Evolutionary conservation across 1,140 invertebrate species (phyloP).

Genomic region (Leptinotarsa texana): DNA sequence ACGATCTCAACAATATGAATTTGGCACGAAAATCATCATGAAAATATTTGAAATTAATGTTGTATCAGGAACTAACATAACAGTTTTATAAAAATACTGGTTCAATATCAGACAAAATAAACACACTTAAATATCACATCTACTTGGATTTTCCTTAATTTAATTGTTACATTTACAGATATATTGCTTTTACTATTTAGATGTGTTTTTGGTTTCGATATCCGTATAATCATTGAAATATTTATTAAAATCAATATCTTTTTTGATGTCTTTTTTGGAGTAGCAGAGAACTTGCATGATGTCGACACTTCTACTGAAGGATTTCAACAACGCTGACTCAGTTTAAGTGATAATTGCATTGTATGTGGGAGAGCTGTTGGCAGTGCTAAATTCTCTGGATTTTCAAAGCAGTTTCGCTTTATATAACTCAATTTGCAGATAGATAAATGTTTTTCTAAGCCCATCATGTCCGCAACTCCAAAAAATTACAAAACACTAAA

Average conservation of each 20-base stretch:
- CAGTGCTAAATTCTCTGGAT: no score
- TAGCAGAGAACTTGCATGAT: background rate
- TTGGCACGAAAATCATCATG: no score
- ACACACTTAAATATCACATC: constrained; percentile 33
- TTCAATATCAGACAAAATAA: constrained; percentile 25
- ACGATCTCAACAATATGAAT: no score
- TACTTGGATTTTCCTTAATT: constrained; percentile 22
- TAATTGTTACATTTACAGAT: constrained; percentile 23
- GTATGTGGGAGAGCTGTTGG: no score
- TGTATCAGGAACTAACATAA: background rate
- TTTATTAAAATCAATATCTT: background rate
- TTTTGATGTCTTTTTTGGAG: background rate
- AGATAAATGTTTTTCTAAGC: no score
- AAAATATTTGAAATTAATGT: background rate
- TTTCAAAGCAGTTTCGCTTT: no score
- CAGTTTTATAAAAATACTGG: constrained; percentile 31
- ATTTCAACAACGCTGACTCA: no score
- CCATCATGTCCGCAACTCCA: no score
- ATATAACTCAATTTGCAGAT: no score
- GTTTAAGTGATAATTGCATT: no score
- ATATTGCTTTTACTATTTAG: constrained; percentile 32
- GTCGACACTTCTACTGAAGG: no score
- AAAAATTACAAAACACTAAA: no score
- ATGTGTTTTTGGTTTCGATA: constrained; percentile 29
- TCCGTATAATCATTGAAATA: constrained; percentile 28